Evolutionary conservation across 2,888 invertebrate genomes (phyloP).

Genomic region (Erpobdella octoculata): DNA sequence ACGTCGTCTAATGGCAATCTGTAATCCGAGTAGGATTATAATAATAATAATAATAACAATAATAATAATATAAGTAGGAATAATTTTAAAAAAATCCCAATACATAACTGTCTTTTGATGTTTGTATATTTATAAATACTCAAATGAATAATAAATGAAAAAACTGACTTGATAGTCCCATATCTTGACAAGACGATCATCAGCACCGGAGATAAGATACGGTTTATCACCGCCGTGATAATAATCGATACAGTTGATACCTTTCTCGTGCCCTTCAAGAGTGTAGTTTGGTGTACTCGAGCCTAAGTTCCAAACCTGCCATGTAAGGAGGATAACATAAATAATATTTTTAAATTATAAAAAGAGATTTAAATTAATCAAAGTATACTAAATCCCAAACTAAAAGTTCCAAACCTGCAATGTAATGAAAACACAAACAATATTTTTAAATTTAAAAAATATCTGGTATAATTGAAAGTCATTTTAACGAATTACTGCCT

Average conservation of each 20-base stretch:
- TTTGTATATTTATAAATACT: no score
- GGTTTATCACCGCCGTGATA: conserved; percentile 98
- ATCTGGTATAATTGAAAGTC: no score
- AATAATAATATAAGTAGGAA: no score
- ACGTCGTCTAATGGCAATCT: no score
- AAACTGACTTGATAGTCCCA: conserved; percentile 76
- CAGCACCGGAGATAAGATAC: conserved; percentile 97
- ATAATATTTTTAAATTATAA: background rate
- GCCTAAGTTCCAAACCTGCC: conserved; percentile 88
- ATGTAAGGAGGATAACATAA: background rate
- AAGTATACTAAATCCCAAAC: background rate
- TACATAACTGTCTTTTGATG: no score
- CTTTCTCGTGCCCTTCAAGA: conserved; percentile 91
- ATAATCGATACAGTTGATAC: conserved; percentile 97
- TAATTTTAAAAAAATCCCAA: no score
- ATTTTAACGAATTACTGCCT: no score
- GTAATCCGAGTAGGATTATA: no score
- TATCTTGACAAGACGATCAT: conserved; percentile 92
- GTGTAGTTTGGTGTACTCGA: conserved; percentile 96
- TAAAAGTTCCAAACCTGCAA: no score
- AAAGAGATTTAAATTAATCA: background rate
- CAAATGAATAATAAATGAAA: background rate
- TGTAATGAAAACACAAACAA: no score
- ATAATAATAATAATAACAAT: no score
- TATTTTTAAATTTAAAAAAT: no score